phyloP scores from a whole-genome alignment of 2,888 invertebrate species.

The Eupithecia subumbrata region DNA sequence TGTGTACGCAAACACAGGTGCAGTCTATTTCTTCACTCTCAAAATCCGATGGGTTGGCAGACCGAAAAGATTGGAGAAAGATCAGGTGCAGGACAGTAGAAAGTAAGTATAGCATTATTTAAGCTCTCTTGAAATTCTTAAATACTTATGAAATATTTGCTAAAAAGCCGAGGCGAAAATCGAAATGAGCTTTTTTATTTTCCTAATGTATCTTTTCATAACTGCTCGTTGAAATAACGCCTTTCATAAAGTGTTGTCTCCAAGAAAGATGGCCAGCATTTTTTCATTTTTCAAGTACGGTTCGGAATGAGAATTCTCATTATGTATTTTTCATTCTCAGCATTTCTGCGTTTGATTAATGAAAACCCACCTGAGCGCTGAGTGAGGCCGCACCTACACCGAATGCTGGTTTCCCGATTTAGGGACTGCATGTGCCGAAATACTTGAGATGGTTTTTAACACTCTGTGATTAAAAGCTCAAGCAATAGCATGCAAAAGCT shows the following conservation, averaged over 20 bases:
- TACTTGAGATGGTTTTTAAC: background rate
- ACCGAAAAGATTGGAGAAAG: no score
- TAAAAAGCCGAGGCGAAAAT: background rate
- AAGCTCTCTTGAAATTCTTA: background rate
- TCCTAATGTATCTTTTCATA: slow-evolving; percentile 17
- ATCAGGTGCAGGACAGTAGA: background rate
- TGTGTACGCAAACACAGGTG: no score
- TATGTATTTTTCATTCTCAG: slow-evolving; percentile 44
- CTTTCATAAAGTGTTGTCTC: slow-evolving; percentile 48
- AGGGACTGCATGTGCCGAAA: background rate
- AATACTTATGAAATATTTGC: background rate
- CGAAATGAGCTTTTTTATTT: slow-evolving; percentile 17
- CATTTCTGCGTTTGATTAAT: slow-evolving; percentile 54
- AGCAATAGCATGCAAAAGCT: background rate
- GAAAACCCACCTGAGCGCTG: slow-evolving; percentile 49
- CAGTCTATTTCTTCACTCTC: no score
- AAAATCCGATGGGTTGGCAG: no score
- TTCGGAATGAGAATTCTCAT: slow-evolving; percentile 28
- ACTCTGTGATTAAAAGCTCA: background rate
- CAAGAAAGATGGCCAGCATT: slow-evolving; percentile 46
- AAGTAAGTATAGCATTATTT: background rate
- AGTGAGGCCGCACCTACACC: slow-evolving; percentile 19
- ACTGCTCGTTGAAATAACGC: slow-evolving; percentile 16
- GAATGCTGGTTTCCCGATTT: background rate
- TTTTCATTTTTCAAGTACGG: slow-evolving; percentile 46